These are phyloP conservation scores for Lycocerus yunnanus DNA, from an alignment of 2,888 invertebrate species.

Conservation along the genomic window DNA sequence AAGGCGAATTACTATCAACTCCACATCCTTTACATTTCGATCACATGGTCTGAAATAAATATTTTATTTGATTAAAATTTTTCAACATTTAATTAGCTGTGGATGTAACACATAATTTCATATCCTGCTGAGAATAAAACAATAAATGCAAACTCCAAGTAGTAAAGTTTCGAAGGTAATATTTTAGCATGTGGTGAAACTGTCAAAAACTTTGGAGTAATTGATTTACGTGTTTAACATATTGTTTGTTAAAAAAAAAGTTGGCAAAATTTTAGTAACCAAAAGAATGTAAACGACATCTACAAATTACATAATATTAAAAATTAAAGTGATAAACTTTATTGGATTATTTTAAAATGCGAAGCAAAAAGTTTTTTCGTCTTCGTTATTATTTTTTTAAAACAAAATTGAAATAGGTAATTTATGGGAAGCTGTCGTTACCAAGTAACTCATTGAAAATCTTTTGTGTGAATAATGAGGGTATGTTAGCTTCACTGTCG, in stretches of 20 bases:
- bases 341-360: background rate
- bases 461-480: background rate
- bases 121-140: background rate
- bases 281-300: background rate
- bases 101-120: background rate
- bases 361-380: background rate
- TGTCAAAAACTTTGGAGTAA: background rate
- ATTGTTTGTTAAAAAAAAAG: background rate
- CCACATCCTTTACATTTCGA: constrained; percentile 73
- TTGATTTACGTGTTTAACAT: background rate
- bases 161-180: background rate
- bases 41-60: constrained; percentile 67
- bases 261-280: background rate
- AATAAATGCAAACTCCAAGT: background rate
- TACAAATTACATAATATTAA: background rate
- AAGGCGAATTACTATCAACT: constrained; percentile 69
- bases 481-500: background rate
- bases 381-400: background rate
- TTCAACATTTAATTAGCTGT: background rate
- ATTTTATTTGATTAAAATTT: constrained; percentile 1
- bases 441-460: background rate
- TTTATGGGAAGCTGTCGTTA: background rate
- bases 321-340: background rate
- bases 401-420: background rate
- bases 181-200: background rate